Evolutionary conservation across 2,113 vertebrate genomes (phyloP).

Genomic region (Uria aalge): DNA sequence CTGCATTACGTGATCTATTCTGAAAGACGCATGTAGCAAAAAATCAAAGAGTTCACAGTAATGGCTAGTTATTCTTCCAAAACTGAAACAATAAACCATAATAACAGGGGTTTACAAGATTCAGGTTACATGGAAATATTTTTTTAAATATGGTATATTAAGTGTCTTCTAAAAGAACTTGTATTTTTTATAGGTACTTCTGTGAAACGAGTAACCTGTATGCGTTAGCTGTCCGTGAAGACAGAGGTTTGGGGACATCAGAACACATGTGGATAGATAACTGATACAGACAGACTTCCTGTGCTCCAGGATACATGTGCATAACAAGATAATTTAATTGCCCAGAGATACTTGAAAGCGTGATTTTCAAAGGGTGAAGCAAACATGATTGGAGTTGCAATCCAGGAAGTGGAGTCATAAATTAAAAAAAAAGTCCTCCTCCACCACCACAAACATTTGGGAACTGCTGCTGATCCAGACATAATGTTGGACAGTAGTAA

Average conservation of each 20-base stretch:
- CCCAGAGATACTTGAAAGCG: background rate
- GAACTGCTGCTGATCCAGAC: background rate
- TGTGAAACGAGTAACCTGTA: background rate
- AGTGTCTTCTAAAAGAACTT: background rate
- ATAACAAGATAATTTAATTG: background rate
- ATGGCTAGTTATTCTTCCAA: background rate
- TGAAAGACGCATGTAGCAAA: background rate
- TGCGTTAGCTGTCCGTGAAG: background rate
- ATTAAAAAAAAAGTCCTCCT: background rate
- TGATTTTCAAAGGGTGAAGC: background rate
- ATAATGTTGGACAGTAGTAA: background rate
- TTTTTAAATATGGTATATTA: background rate
- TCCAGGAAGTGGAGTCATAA: background rate
- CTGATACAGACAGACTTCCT: background rate
- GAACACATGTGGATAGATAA: background rate
- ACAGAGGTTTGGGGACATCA: background rate
- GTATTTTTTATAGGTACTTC: background rate
- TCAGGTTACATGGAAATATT: background rate
- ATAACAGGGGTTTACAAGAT: background rate
- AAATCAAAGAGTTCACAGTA: background rate
- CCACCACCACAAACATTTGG: background rate
- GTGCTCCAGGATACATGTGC: background rate
- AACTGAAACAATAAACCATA: background rate
- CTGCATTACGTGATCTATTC: background rate
- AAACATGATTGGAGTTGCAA: background rate